Evolutionary conservation across 2,888 invertebrate genomes (phyloP).

Genomic region (Gari tellinella): DNA sequence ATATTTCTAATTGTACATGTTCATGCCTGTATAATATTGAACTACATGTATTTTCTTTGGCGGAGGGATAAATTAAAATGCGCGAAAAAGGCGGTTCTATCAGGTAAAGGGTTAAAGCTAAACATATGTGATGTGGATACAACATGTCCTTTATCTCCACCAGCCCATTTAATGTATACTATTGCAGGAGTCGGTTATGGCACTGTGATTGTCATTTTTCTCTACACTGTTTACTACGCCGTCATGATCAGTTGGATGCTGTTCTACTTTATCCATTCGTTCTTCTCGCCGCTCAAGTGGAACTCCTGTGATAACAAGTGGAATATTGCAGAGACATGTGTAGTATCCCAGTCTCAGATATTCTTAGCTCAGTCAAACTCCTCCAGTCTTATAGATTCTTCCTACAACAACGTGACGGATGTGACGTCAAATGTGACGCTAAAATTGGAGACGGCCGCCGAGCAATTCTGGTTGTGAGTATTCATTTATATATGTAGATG

Average conservation of each 20-base stretch:
- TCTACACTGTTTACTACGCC: constrained; percentile 85
- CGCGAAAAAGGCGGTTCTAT: no score
- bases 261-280: constrained; percentile 81
- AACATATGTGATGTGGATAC: no score
- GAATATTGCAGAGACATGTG: constrained; percentile 44
- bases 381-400: constrained; percentile 5
- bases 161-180: no score
- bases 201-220: constrained; percentile 37
- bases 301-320: constrained; percentile 51
- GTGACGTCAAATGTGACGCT: constrained; percentile 25
- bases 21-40: no score
- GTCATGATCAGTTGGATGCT: constrained; percentile 85
- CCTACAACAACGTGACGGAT: constrained; percentile 3
- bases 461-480: constrained; percentile 49
- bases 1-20: no score
- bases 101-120: no score
- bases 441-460: constrained; percentile 28
- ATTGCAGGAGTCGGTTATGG: constrained; percentile 51
- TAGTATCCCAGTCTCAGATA: background rate
- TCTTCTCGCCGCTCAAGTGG: constrained; percentile 63
- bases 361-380: background rate
- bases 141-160: no score
- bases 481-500: no score
- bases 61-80: no score
- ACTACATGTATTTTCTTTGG: no score